Evolutionary conservation across 1,140 invertebrate genomes (phyloP), one percentile per base, ranked within the genome.

Genomic region (Kradibia gibbosae): DNA sequence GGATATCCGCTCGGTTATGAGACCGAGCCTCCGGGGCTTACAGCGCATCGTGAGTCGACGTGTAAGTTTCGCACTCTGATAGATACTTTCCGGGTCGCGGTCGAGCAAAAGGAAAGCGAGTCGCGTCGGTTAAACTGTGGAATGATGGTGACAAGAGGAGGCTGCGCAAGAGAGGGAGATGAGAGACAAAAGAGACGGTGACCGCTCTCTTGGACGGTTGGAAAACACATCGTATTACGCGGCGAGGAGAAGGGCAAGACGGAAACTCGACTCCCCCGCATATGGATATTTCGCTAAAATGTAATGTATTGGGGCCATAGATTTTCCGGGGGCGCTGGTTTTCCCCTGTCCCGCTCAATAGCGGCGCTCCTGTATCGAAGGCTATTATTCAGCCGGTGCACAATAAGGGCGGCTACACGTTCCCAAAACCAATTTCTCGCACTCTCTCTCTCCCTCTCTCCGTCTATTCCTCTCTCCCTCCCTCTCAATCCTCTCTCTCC

Each of bases 381-480:
- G 83, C 80, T 84, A 77, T 74, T 83, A 83, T 85, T 83, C 80
- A 81, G 62, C 57, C 73, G 70, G 77, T 79, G 84, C 74, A 84
- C 84, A 84, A 84, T 86, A 84, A 84, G 83, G 72, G 83, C 57
- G 80, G 73, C 72, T 82, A 87, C 84, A 81, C 82, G 83, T 81
- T 79, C 84, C 70, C 75, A 75, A 83, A 84, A 84, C 78, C 85
- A 85, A 86, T 85, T 86, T 82, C 83, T 85, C 84, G 81, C 78
- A 77, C 77, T 50, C 78, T 50, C 78, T 60, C 39, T 45, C 55
- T 17, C 28, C n/a, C 53, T 42, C 70, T 22, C 42, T 48, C 71
- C 0, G 25, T 57, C 70, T 48, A n/a, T n/a, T n/a, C n/a, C n/a
- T n/a, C n/a, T n/a, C n/a, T n/a, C n/a, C n/a, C n/a, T n/a, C n/a